phyloP scores from a whole-genome alignment of 2,113 vertebrate genomes.

The Tenrec ecaudatus region DNA sequence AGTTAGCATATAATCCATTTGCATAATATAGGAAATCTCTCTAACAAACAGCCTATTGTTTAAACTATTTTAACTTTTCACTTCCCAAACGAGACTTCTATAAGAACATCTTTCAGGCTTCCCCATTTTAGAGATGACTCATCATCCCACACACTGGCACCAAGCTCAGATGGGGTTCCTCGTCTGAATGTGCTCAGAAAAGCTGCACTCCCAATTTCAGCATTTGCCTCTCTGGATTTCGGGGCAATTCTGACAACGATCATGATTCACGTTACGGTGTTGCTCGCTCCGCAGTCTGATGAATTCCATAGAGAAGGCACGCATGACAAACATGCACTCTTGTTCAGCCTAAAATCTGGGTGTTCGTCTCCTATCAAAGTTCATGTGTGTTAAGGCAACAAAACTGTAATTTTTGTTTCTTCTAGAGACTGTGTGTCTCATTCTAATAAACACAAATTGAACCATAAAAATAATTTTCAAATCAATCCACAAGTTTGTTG shows the following conservation, averaged over 20 bases:
- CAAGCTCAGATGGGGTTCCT: not conserved
- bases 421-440: not conserved
- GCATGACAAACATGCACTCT: not conserved
- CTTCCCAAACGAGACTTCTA: not conserved
- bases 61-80: not conserved
- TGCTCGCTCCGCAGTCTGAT: not conserved
- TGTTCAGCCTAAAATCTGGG: not conserved
- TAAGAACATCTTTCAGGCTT: not conserved
- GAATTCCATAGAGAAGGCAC: not conserved
- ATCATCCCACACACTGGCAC: not conserved
- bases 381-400: not conserved
- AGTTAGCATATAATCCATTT: not conserved
- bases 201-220: not conserved
- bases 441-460: slow-evolving; percentile 41
- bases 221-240: too few species aligned
- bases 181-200: not conserved
- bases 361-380: not conserved
- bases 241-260: too few species aligned
- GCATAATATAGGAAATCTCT: not conserved
- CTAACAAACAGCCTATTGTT: not conserved
- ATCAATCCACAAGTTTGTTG: not conserved
- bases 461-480: slow-evolving; percentile 31
- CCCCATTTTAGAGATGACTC: not conserved
- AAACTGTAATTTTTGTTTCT: not conserved
- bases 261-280: not conserved